These are phyloP conservation scores for Nomada lathburiana DNA, from an alignment of 2,888 invertebrate genomes.

Conservation along the genomic window DNA sequence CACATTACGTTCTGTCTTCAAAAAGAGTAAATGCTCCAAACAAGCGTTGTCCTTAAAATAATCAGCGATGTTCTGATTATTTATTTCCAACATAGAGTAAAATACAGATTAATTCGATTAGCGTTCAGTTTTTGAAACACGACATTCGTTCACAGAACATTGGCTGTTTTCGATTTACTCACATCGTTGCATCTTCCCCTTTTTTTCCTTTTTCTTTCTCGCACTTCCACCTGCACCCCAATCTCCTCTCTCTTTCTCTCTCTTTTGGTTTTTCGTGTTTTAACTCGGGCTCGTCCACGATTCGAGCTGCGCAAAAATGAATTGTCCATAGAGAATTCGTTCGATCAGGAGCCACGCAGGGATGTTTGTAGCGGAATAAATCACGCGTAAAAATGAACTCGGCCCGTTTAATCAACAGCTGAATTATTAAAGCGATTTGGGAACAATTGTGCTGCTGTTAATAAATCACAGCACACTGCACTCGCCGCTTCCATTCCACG, in stretches of 20 bases:
- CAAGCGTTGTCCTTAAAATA: neutral
- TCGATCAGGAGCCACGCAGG: slow-evolving; percentile 47
- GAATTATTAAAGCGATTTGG: slow-evolving; percentile 82
- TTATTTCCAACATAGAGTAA: neutral
- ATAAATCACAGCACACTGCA: slow-evolving; percentile 79
- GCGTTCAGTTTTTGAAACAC: neutral
- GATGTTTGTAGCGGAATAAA: slow-evolving; percentile 70
- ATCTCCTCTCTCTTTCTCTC: neutral
- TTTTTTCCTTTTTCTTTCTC: neutral
- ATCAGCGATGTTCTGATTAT: neutral
- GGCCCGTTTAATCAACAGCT: slow-evolving; percentile 81
- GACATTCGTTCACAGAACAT: too few relatives aligned
- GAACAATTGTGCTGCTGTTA: slow-evolving; percentile 80
- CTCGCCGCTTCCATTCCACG: slow-evolving; percentile 62
- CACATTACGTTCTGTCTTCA: too few relatives aligned
- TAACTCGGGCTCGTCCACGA: slow-evolving; percentile 1
- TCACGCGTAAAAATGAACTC: slow-evolving; percentile 81
- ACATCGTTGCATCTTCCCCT: neutral
- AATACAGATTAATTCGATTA: neutral
- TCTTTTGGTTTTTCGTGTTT: slow-evolving; percentile 1
- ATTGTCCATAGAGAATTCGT: slow-evolving; percentile 54
- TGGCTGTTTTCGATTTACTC: too few relatives aligned
- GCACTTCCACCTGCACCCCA: too few relatives aligned
- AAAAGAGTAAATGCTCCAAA: too few relatives aligned
- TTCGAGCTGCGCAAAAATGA: slow-evolving; percentile 28